phyloP scores from a whole-genome alignment of 2,888 invertebrate species.

The Monochamus alternatus region DNA sequence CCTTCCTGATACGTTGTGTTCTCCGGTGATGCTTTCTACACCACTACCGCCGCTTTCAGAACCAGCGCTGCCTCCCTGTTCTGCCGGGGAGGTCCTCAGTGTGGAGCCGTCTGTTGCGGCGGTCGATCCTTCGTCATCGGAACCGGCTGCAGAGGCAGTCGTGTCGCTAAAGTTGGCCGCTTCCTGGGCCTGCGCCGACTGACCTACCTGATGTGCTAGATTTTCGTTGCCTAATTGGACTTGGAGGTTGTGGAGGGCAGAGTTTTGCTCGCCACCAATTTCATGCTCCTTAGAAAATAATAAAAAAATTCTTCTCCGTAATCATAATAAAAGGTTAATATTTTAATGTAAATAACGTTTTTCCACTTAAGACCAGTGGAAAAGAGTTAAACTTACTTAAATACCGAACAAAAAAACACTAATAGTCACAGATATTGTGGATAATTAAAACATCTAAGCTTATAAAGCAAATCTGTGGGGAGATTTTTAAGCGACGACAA shows the following conservation, averaged over 20 bases:
- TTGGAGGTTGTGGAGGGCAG: constrained; percentile 71
- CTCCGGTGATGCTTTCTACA: constrained; percentile 93
- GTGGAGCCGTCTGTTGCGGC: constrained; percentile 97
- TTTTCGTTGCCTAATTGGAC: constrained; percentile 62
- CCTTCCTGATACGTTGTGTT: constrained; percentile 82
- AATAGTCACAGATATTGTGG: too few relatives aligned
- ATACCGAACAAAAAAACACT: too few relatives aligned
- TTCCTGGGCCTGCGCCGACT: constrained; percentile 66
- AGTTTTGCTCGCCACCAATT: constrained; percentile 70
- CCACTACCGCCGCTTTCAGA: constrained; percentile 94
- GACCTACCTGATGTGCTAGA: constrained; percentile 52
- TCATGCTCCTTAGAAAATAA: constrained; percentile 81
- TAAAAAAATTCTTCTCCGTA: too few relatives aligned
- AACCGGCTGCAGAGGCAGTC: constrained; percentile 90
- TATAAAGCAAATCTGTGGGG: too few relatives aligned
- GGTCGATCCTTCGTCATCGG: constrained; percentile 94
- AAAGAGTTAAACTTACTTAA: too few relatives aligned
- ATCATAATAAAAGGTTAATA: too few relatives aligned
- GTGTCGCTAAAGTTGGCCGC: constrained; percentile 84
- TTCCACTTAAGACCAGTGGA: too few relatives aligned
- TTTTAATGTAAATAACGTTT: too few relatives aligned
- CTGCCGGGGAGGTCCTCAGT: constrained; percentile 87
- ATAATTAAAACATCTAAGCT: too few relatives aligned
- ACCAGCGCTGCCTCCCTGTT: constrained; percentile 78
- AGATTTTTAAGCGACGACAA: too few relatives aligned